Evolutionary conservation across 2,797 vertebrate species (phyloP).

Genomic region (Labroides dimidiatus): DNA sequence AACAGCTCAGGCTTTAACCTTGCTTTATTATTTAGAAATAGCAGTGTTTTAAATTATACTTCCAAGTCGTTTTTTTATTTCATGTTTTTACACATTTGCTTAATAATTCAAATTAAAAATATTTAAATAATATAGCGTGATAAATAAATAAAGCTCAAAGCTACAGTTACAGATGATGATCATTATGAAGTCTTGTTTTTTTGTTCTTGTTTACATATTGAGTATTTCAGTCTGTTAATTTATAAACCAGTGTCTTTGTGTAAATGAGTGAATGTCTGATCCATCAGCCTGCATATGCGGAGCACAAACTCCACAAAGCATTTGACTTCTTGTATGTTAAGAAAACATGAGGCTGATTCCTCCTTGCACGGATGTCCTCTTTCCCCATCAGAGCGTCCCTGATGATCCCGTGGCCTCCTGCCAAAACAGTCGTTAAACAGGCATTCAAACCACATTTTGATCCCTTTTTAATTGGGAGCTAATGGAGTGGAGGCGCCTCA

Average conservation of each 20-base stretch:
- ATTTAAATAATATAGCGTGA: too few species aligned
- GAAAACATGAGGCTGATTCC: constrained; percentile 36
- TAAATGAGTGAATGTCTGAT: constrained; percentile 4
- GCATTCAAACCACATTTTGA: constrained; percentile 56
- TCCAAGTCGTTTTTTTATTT: too few species aligned
- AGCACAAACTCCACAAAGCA: constrained; percentile 12
- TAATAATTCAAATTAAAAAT: too few species aligned
- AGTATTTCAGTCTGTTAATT: constrained; percentile 3
- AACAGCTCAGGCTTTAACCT: too few species aligned
- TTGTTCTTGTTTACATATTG: neutral
- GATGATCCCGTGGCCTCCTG: constrained; percentile 41
- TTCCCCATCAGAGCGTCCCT: constrained; percentile 23
- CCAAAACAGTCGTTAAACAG: constrained; percentile 62
- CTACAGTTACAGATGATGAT: too few species aligned
- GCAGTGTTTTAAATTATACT: too few species aligned
- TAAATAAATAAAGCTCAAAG: too few species aligned
- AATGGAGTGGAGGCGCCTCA: constrained; percentile 73
- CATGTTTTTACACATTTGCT: too few species aligned
- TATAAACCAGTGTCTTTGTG: constrained; percentile 1
- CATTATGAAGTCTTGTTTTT: neutral
- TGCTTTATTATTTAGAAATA: too few species aligned
- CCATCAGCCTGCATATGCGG: constrained; percentile 13
- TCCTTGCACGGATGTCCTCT: constrained; percentile 24
- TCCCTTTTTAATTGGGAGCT: constrained; percentile 71
- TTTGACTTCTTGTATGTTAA: constrained; percentile 28